Evolutionary conservation across 2,113 vertebrate genomes (phyloP).

Genomic region (Bolborhynchus lineola): DNA sequence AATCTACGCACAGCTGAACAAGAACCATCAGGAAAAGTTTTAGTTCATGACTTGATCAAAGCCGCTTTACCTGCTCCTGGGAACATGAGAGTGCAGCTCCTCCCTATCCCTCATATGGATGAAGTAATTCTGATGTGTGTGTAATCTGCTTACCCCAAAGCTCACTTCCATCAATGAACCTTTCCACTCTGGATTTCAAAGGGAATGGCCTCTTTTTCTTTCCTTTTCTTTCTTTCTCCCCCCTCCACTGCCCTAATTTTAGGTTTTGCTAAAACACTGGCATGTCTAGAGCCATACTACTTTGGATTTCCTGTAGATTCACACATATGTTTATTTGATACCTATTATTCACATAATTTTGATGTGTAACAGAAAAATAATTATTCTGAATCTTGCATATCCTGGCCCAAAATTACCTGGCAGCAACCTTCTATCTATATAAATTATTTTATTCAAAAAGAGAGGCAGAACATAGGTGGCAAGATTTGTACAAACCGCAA

Average conservation of each 20-base stretch:
- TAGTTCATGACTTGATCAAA: background rate
- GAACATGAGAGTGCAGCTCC: background rate
- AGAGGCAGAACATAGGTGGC: background rate
- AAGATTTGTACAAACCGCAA: background rate
- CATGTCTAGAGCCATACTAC: background rate
- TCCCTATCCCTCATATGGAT: background rate
- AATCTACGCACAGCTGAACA: background rate
- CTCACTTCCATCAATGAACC: background rate
- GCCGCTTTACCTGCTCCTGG: background rate
- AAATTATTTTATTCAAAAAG: background rate
- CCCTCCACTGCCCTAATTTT: background rate
- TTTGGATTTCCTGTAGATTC: background rate
- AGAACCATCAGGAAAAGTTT: background rate
- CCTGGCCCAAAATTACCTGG: background rate
- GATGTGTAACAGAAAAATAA: background rate
- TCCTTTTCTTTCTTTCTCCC: background rate
- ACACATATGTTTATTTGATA: background rate
- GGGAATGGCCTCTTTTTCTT: background rate
- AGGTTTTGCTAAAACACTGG: background rate
- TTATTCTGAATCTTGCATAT: background rate
- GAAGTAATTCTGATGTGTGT: background rate
- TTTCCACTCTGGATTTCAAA: background rate
- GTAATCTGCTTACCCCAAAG: background rate
- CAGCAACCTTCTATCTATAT: background rate
- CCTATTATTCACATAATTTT: background rate